Percentiles rank a stretch among this genome's conserved stretches.
Evolutionary conservation across 37 sponge, comb jelly and placozoan species (phyloP).

Genomic region (Chondrosia reniformis): DNA sequence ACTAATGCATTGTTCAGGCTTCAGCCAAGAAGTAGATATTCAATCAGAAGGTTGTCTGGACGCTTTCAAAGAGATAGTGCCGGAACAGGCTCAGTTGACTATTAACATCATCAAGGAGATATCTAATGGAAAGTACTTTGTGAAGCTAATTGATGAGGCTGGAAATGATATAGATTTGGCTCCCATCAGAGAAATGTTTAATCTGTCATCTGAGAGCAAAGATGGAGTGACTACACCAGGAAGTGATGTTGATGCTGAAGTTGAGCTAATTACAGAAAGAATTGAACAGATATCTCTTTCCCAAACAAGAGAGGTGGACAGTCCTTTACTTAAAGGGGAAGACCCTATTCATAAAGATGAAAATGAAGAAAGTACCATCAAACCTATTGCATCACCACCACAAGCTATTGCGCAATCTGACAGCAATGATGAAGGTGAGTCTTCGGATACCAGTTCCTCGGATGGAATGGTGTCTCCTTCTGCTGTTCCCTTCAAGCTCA

Average conservation of each 20-base stretch:
- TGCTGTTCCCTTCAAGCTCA: conserved; percentile 62
- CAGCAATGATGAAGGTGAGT: not conserved
- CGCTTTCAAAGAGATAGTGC: conserved; percentile 34
- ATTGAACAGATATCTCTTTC: no score
- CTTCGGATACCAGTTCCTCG: not conserved
- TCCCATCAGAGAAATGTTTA: not conserved
- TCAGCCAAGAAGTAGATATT: not conserved
- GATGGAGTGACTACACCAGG: not conserved
- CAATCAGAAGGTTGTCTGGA: conserved; percentile 18
- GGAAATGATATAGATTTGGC: conserved; percentile 21
- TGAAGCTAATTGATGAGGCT: not conserved
- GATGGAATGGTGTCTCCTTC: not conserved
- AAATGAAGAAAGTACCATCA: no score
- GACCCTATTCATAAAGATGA: no score
- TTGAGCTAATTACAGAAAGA: no score
- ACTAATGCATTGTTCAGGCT: conserved; percentile 61
- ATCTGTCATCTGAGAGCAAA: not conserved
- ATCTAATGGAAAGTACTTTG: conserved; percentile 3
- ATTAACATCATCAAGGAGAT: conserved; percentile 18
- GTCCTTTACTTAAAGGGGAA: no score
- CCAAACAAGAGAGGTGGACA: no score
- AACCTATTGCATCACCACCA: conserved; percentile 13
- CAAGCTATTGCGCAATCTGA: no score
- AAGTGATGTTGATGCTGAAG: not conserved
- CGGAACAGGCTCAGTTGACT: conserved; percentile 27